A percentile compares a stretch with the other conserved stretches of the same genome.
Conservation (phyloP, 2,797 vertebrate species). For the Perodicticus potto region DNA sequence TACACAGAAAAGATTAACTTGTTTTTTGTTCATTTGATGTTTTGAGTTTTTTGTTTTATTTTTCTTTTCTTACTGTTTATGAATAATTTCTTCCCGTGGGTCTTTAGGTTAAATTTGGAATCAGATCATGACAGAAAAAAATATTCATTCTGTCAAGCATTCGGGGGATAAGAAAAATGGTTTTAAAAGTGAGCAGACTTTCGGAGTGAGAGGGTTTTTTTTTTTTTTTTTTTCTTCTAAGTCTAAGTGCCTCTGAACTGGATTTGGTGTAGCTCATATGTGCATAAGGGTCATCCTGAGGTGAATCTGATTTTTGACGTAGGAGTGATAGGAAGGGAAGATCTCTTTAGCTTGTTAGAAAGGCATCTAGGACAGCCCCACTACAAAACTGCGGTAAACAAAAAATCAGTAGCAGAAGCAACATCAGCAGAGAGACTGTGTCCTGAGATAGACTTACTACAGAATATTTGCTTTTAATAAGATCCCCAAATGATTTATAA, state of each 20-base stretch:
- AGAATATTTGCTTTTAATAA: not conserved
- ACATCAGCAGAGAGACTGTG: not conserved
- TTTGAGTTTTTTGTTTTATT: too few relatives aligned
- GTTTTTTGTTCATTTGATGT: not conserved
- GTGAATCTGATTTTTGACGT: conserved; percentile 32
- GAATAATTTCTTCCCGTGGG: not conserved
- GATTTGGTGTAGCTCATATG: not conserved
- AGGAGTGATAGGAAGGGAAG: not conserved
- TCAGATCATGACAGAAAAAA: not conserved
- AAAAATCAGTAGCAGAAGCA: not conserved
- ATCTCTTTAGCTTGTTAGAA: not conserved
- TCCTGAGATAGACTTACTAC: not conserved
- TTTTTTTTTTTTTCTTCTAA: not conserved
- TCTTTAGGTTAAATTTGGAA: not conserved
- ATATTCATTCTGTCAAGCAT: not conserved
- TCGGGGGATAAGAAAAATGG: not conserved
- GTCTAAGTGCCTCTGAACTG: not conserved
- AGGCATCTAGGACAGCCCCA: not conserved
- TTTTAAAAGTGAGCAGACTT: not conserved
- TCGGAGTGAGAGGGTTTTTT: not conserved
- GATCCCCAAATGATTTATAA: not conserved
- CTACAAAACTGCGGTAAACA: not conserved
- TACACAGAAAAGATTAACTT: not conserved
- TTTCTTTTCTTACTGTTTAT: not conserved
- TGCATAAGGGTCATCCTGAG: not conserved